phyloP scores from a whole-genome alignment of 2,113 vertebrate genomes.

The Balaeniceps rex region DNA sequence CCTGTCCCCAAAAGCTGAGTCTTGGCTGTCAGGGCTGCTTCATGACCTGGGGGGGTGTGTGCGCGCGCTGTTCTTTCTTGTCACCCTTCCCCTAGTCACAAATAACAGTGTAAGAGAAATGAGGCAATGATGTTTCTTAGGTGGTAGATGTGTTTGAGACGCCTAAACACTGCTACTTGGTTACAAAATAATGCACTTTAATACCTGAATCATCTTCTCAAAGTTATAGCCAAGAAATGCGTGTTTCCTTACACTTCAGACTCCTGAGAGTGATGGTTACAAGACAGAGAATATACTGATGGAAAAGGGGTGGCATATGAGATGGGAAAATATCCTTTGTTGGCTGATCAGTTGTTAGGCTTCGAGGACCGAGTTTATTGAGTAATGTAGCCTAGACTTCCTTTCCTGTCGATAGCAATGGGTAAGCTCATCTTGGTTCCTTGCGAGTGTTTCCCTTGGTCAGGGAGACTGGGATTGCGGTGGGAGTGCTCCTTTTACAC shows the following conservation, averaged over 20 bases:
- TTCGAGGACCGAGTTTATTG: accelerated
- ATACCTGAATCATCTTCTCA: background rate
- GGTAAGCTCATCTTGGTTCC: background rate
- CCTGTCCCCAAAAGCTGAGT: too few species aligned
- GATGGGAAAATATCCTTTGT: background rate
- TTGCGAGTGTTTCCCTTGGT: background rate
- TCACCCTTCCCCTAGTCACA: too few species aligned
- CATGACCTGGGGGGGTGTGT: accelerated
- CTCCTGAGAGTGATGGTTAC: background rate
- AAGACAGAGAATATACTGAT: accelerated
- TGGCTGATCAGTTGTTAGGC: background rate
- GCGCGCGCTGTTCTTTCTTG: too few species aligned
- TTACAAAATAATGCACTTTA: background rate
- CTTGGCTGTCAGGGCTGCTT: background rate
- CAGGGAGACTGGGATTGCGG: background rate
- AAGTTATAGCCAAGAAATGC: too few species aligned
- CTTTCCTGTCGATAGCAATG: background rate
- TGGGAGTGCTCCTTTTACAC: too few species aligned
- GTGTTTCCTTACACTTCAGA: background rate
- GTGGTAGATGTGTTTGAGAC: too few species aligned
- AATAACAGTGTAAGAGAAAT: background rate
- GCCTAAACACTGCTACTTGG: accelerated
- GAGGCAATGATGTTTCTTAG: too few species aligned
- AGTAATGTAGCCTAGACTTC: accelerated
- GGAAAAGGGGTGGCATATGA: background rate